Percentiles rank a stretch among this genome's conserved stretches.
These are phyloP conservation scores for Baccha elongata DNA, from an alignment of 2,888 invertebrate genomes.

Conservation along the genomic window DNA sequence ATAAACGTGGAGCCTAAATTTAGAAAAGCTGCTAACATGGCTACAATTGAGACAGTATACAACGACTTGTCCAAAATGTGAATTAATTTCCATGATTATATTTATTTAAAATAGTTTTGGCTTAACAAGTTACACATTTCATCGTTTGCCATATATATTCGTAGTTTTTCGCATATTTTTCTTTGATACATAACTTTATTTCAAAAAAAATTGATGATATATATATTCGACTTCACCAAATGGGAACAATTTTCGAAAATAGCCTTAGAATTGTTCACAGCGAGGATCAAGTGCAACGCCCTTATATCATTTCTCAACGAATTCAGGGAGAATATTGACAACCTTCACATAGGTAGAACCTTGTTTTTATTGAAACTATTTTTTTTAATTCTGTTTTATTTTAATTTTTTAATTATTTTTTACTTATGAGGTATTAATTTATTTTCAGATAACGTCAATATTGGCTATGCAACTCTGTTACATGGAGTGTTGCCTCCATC, in stretches of 20 bases:
- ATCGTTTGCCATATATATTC: no score
- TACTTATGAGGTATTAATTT: background rate
- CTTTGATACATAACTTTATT: no score
- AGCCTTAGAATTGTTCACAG: background rate
- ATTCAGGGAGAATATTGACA: background rate
- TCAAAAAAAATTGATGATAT: no score
- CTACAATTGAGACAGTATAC: no score
- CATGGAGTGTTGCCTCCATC: background rate
- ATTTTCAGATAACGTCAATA: background rate
- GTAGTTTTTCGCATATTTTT: no score
- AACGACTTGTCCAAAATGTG: no score
- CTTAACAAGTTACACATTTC: no score
- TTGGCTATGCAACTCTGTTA: background rate
- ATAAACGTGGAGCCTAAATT: background rate
- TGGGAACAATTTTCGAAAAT: conserved; percentile 1
- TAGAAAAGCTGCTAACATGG: no score
- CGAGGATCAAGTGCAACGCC: background rate
- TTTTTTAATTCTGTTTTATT: background rate
- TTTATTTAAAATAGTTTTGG: no score
- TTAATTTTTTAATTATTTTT: background rate
- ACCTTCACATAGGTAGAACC: background rate
- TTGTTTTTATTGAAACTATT: background rate
- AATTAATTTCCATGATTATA: no score
- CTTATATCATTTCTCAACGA: conserved; percentile 2
- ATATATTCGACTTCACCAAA: background rate